A percentile compares a stretch with the other conserved stretches of the same genome.
Evolutionary conservation across 2,113 vertebrate species (phyloP).

Genomic region (Misgurnus anguillicaudatus): DNA sequence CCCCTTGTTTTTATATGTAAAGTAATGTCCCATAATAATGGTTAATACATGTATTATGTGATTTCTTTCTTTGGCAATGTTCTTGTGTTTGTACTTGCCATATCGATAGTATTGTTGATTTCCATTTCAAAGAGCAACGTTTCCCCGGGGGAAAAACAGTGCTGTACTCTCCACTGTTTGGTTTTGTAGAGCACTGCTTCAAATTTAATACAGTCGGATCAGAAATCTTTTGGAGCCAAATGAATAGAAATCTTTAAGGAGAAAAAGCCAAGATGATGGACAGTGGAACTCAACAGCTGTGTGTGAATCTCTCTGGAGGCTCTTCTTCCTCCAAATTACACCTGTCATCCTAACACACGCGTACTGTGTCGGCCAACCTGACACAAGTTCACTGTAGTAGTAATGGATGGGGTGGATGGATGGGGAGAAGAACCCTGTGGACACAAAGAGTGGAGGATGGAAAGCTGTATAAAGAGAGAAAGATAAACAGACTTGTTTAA

Average conservation of each 20-base stretch:
- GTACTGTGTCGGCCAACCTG: background rate
- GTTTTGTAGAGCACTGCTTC: background rate
- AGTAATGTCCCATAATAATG: background rate
- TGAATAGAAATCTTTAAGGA: background rate
- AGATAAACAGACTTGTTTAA: background rate
- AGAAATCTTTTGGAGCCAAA: constrained; percentile 5
- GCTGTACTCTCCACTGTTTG: background rate
- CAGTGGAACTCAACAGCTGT: constrained; percentile 13
- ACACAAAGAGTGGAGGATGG: background rate
- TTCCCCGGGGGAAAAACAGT: background rate
- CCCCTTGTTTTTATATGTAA: too few relatives aligned
- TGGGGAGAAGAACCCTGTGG: background rate
- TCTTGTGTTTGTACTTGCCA: background rate
- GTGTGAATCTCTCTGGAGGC: background rate
- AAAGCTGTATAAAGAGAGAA: background rate
- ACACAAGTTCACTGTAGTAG: background rate
- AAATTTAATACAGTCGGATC: constrained; percentile 19
- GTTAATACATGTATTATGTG: background rate
- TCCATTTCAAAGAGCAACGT: constrained; percentile 23
- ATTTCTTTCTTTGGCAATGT: background rate
- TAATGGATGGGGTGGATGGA: background rate
- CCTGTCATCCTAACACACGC: background rate
- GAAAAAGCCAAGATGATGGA: background rate
- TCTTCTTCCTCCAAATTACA: constrained; percentile 6
- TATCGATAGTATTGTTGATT: constrained; percentile 10